Evolutionary conservation across 2,888 invertebrate genomes (phyloP), one percentile per base, ranked within the genome.

Genomic region (Chloroclystis v-ata): DNA sequence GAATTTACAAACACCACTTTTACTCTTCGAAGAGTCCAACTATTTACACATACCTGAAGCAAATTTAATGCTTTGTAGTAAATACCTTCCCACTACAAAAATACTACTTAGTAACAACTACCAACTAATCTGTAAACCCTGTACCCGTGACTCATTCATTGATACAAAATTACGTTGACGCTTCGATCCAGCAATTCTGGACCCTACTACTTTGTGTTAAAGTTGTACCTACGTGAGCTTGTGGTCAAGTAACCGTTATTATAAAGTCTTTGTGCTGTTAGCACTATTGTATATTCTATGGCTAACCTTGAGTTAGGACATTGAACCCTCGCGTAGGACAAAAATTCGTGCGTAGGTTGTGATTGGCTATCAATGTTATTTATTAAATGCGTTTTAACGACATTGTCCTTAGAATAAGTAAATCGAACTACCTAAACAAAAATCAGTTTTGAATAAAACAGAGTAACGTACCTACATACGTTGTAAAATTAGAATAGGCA

Each of bases 241-340:
- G 37, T 40, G 4, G 40, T 38, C 35, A 30, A 4, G 3, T 39
- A 56, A 60, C 66, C 66, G 67, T 67, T 67, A 61, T 26, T 25
- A 61, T 67, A 53, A 41, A 42, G 62, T 55, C 55, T 54, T 48
- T 47, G 53, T 52, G 56, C 63, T 61, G 64, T 12, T 30, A 8
- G 8, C 8, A 30, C 29, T 30, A 12, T 30, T 8, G 9, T 3
- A 7, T 30, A 30, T 30, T 30, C 29, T 4, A 12, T 60, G 54
- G 59, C 49, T 57, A 53, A 61, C 61, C 58, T 55, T 61, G 57
- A 46, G n/a, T 16, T 30, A 35, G 59, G 37, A 13, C 53, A 28
- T 50, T 57, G 54, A 59, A 50, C 59, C 47, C 25, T 29, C 7
- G 6, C 12, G 12, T 30, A 12, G 11, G 29, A 12, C 12, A 12